These are phyloP conservation scores for Calephelis perditalis DNA, from an alignment of 2,888 invertebrate species.

Conservation along the genomic window DNA sequence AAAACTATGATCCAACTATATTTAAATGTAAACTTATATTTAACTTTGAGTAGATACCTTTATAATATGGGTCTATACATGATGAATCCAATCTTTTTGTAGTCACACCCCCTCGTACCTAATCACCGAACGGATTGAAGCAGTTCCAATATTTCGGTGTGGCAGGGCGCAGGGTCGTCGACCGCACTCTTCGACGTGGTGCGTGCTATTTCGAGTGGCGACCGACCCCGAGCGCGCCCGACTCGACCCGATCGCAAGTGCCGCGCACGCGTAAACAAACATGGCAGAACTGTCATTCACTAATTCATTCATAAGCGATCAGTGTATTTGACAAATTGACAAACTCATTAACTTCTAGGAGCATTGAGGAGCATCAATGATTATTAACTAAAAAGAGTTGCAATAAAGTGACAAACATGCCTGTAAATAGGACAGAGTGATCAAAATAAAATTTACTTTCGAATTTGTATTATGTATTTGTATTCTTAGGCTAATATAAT, in stretches of 20 bases:
- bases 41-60: no score
- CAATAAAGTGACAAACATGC: constrained; percentile 9
- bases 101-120: constrained; percentile 24
- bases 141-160: constrained; percentile 70
- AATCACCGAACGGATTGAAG: constrained; percentile 45
- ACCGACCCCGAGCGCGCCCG: constrained; percentile 55
- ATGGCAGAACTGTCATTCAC: constrained; percentile 75
- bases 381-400: constrained; percentile 2
- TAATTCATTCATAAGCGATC: constrained; percentile 73
- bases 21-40: no score
- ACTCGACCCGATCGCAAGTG: constrained; percentile 52
- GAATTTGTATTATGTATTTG: no score
- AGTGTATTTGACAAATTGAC: constrained; percentile 64
- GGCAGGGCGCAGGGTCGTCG: constrained; percentile 68
- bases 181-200: constrained; percentile 66
- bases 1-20: no score
- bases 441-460: not conserved
- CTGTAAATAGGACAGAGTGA: not conserved
- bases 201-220: constrained; percentile 73
- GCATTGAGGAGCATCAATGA: not conserved
- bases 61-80: constrained; percentile 14
- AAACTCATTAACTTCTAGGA: constrained; percentile 45
- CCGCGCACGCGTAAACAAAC: constrained; percentile 71
- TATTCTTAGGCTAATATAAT: no score
- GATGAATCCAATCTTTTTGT: constrained; percentile 4